Evolutionary conservation across 1,140 invertebrate species (phyloP).

Genomic region (Drosophila micromelanica): DNA sequence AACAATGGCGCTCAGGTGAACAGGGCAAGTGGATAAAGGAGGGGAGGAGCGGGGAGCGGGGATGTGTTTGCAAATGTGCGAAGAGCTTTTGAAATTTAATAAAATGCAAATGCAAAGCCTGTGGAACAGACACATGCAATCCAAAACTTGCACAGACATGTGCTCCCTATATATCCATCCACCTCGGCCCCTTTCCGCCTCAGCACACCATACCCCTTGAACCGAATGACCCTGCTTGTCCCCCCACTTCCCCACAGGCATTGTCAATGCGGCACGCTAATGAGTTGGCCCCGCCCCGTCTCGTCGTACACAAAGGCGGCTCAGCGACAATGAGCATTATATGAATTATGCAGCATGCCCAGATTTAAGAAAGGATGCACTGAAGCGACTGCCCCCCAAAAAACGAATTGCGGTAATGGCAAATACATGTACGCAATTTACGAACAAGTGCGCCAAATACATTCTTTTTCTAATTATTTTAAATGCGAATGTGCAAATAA

Average conservation of each 20-base stretch:
- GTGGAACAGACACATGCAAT: conserved; percentile 70
- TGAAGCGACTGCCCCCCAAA: conserved; percentile 45
- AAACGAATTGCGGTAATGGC: conserved; percentile 67
- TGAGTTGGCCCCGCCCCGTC: conserved; percentile 59
- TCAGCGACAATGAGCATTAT: conserved; percentile 48
- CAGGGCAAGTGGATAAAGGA: conserved; percentile 29
- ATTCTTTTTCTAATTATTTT: conserved; percentile 51
- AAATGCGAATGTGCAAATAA: conserved; percentile 55
- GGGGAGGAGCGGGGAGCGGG: not conserved
- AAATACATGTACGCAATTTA: conserved; percentile 28
- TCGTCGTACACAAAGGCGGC: conserved; percentile 47
- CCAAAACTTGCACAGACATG: conserved; percentile 38
- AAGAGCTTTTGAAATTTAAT: conserved; percentile 80
- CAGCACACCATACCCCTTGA: not conserved
- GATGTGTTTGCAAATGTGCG: conserved; percentile 39
- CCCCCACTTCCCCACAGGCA: not conserved
- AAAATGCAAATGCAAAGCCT: conserved; percentile 79
- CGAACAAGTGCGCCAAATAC: conserved; percentile 14
- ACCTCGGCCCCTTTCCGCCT: not conserved
- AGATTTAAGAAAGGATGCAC: conserved; percentile 55
- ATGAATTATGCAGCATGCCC: conserved; percentile 62
- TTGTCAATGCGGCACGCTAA: conserved; percentile 57
- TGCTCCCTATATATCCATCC: conserved; percentile 1
- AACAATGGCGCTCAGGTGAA: conserved; percentile 67
- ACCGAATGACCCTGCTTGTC: conserved; percentile 9